Conservation (phyloP, 2,113 vertebrate species). For the Rana temporaria region DNA sequence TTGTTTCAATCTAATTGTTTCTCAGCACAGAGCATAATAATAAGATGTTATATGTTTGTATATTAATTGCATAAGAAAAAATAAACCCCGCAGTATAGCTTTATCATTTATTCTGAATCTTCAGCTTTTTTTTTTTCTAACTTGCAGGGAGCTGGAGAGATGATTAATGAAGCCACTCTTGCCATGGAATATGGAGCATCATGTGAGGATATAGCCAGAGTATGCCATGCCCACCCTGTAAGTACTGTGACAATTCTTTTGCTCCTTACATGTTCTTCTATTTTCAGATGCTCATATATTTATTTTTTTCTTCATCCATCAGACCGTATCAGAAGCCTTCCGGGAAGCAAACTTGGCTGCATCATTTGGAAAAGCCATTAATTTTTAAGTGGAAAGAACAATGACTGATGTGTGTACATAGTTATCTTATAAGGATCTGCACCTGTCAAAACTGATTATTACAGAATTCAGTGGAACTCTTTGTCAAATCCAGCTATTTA, state of each 20-base stretch:
- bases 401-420: slow-evolving; percentile 61
- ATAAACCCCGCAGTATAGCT: neutral
- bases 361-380: slow-evolving; percentile 96
- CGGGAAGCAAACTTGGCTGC: slow-evolving; percentile 97
- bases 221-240: slow-evolving; percentile 97
- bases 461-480: slow-evolving; percentile 64
- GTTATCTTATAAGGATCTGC: slow-evolving; percentile 62
- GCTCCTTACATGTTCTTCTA: neutral
- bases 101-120: neutral
- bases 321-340: slow-evolving; percentile 99
- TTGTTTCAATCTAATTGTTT: too few species aligned
- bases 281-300: slow-evolving; percentile 21
- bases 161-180: slow-evolving; percentile 94
- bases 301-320: slow-evolving; percentile 62
- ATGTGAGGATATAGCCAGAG: slow-evolving; percentile 93
- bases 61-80: too few species aligned
- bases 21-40: too few species aligned
- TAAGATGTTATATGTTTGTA: too few species aligned
- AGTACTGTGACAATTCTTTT: slow-evolving; percentile 57
- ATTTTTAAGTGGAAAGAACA: slow-evolving; percentile 80
- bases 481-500: slow-evolving; percentile 66
- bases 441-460: slow-evolving; percentile 59
- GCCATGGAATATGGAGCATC: slow-evolving; percentile 98
- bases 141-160: slow-evolving; percentile 92
- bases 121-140: neutral